Evolutionary conservation across 35 echinoderm and acorn worm species (phyloP), one percentile per base, ranked within the genome.

Genomic region (Ophiothrix spiculata): DNA sequence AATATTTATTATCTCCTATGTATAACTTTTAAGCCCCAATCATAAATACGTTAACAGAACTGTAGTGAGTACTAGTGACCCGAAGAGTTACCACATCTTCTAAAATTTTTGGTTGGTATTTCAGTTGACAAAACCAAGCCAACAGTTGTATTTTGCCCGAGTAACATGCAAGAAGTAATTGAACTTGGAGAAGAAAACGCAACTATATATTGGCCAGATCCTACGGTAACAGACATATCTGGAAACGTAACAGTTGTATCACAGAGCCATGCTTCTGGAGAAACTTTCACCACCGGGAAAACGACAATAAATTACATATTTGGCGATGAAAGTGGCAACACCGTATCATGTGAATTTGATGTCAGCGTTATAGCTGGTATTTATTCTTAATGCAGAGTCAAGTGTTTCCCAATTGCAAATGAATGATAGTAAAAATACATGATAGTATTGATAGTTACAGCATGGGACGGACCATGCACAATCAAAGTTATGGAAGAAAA

Each of bases 181-280:
- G 39, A 36, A 21, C 32, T 12, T 80, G 78, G 78, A 16, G 38
- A 36, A 10, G 21, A 36, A 28, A 32, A 39, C 33, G 75, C 39
- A 1, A 15, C 75, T 25, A 23, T 76, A 17, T 56, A 32, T 35
- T 87, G 85, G 85, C 39, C 75, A 15, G 81, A 80, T 34, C 94
- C 94, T 4, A 89, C 94, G 17, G 94, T 90, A 10, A 79, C 90
- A 33, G 94, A 97, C 64, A 78, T 85, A 19, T 92, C 90, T 56
- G 94, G 94, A 40, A 25, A 39, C 8, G 81, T 31, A 16, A 81
- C 39, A 49, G 40, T 82, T 11, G 39, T 64, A 0, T 46, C 56
- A 32, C 63, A 36, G 39, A 78, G 86, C 17, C 37, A 86, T 42
- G 56, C 4, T 4, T 69, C 93, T 36, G 90, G 90, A 32, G 86